Base-by-base conservation (phyloP, 2,797 vertebrate genomes). In the Simalia tracyae region DNA sequence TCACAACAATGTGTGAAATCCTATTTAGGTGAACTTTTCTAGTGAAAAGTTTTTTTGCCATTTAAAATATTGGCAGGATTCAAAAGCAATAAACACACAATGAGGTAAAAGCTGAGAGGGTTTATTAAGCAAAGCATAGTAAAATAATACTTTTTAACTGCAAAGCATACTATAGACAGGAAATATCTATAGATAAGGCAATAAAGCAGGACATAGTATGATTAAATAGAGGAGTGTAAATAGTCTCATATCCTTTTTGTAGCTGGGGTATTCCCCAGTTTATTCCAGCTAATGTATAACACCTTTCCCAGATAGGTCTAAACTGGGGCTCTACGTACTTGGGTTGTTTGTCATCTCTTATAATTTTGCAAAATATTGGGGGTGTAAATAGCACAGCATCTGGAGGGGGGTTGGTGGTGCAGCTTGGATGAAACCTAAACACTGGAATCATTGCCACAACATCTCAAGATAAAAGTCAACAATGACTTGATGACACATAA, bases 1-100 rank as follows among this genome's bases (percentile, higher is more conserved):
- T 94, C 63, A 26, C 28, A 85, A 22, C 81, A 81, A 90, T 89
- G n/a, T 89, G 17, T 64, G 56, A 94, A 64, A 81, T 81, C 89
- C 72, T 10, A 92, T 94, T 94, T 92, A 92, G 68, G 57, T 93
- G 72, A 85, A 85, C 60, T 57, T 68, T 88, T 28, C 72, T 31
- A 91, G 26, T 64, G 50, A 50, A 88, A 88, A 81, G 8, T 81
- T 81, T 19, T 81, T 81, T 9, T 46, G 36, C 72, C 72, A 81
- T 81, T 36, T 81, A 81, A 81, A 81, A 81, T 46, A 3, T 81
- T 19, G 36, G 36, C 19, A 81, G 72, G 72, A 81, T 81, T 81
- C 72, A 81, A 81, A 81, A 91, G 72, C 36, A 81, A 24, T 81
- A 81, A 81, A 46, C 36, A 81, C 9, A 19, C 3, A 11, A 19